Evolutionary conservation across 37 sponge, comb jelly and placozoan species (phyloP), one percentile per base, ranked within the genome.

Genomic region (Cladorhizidae sp.): DNA sequence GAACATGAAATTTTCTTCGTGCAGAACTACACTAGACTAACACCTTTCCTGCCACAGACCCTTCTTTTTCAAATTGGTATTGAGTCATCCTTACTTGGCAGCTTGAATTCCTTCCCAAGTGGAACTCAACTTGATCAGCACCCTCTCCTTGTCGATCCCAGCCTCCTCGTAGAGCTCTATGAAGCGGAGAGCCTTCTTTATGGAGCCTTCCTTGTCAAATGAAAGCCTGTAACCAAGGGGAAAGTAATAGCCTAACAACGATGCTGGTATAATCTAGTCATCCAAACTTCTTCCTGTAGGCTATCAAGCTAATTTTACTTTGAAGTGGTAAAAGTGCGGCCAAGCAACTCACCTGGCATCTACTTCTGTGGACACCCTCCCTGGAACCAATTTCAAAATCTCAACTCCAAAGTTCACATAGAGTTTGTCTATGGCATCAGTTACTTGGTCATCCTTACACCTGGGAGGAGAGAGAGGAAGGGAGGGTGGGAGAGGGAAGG

Each of bases 81-180:
- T 54, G 55, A n/a, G n/a, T n/a, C n/a, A 50, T 25, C 80, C 90
- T 79, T 61, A 94, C 92, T 89, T 90, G 15, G 93, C 99, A 35
- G 99, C 99, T 61, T 96, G 87, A 33, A 98, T 94, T 5, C 99
- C 99, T 70, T 98, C 99, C 99, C 99, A 98, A 1, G 99, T 96
- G 15, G 99, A 91, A 63, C 87, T 83, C 35, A 98, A 85, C 65
- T 98, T 98, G 76, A 98, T 90, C 37, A 98, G 89, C 0, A 98
- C 88, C 17, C 97, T 52, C 35, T 98, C 99, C 70, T 89, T 96
- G 73, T 81, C 64, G 62, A 98, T 92, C 20, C 97, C 95, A 7
- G 87, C 93, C 67, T 88, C 67, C 65, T 96, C 92, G 68, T 98
- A 98, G 41, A 98, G 86, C 40, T 90, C 80, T 38, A 98, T 98